Percentiles rank a stretch among this genome's conserved stretches.
Evolutionary conservation across 2,888 invertebrate genomes (phyloP).

Genomic region (Polylopha cassiicola): DNA sequence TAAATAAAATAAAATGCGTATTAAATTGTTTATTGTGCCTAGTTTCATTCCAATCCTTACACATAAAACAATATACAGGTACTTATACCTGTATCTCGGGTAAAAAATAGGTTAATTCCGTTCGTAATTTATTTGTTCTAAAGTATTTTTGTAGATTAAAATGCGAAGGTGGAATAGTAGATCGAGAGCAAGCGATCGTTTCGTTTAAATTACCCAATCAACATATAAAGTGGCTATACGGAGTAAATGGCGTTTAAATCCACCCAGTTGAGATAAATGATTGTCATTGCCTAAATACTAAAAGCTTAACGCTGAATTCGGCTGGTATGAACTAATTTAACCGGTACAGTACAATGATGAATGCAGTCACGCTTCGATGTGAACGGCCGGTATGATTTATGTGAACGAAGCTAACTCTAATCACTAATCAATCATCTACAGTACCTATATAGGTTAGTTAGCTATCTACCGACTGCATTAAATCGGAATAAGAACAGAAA

Average conservation of each 20-base stretch:
- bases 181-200: slow-evolving; percentile 33
- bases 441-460: too few relatives aligned
- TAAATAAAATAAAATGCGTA: too few relatives aligned
- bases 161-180: slow-evolving; percentile 10
- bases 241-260: slow-evolving; percentile 50
- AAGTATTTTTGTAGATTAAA: slow-evolving; percentile 9
- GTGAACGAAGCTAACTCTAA: slow-evolving; percentile 12
- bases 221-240: slow-evolving; percentile 58
- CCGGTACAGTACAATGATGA: slow-evolving; percentile 22
- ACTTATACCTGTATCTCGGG: too few relatives aligned
- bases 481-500: too few relatives aligned
- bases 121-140: not conserved
- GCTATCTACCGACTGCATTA: too few relatives aligned
- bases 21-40: too few relatives aligned
- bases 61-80: too few relatives aligned
- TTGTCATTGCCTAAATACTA: slow-evolving; percentile 50
- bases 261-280: slow-evolving; percentile 52
- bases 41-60: too few relatives aligned
- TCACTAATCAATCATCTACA: slow-evolving; percentile 16
- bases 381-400: slow-evolving; percentile 21
- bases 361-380: slow-evolving; percentile 22
- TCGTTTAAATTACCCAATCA: slow-evolving; percentile 61
- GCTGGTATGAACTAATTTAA: slow-evolving; percentile 33
- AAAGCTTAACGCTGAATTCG: slow-evolving; percentile 38
- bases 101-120: too few relatives aligned